Evolutionary conservation across 2,113 vertebrate species (phyloP).

Genomic region (Verasper variegatus): DNA sequence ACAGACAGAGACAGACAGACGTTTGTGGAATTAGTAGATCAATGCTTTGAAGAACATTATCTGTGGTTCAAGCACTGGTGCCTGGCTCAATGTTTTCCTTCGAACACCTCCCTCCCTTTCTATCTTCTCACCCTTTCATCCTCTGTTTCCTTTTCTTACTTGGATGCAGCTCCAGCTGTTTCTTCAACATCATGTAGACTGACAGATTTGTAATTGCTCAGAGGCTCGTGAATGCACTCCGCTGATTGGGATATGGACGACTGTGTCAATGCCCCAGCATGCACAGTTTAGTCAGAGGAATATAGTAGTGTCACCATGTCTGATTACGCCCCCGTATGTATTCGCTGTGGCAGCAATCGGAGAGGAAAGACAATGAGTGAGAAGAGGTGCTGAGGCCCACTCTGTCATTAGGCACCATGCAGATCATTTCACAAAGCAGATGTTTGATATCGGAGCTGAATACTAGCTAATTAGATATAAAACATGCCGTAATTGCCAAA

Average conservation of each 20-base stretch:
- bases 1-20: background rate
- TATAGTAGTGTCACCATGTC: constrained; percentile 22
- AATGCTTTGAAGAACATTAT: background rate
- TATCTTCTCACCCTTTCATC: constrained; percentile 5
- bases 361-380: constrained; percentile 55
- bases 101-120: background rate
- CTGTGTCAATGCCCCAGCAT: constrained; percentile 27
- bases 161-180: constrained; percentile 53
- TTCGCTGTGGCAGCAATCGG: constrained; percentile 49
- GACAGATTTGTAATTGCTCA: constrained; percentile 74
- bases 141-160: constrained; percentile 18
- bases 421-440: constrained; percentile 61
- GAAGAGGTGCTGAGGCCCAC: constrained; percentile 42
- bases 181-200: constrained; percentile 64
- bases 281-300: constrained; percentile 42
- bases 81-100: background rate
- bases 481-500: constrained; percentile 51
- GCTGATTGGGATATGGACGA: constrained; percentile 33
- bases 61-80: background rate
- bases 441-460: constrained; percentile 60
- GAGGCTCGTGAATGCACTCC: constrained; percentile 55
- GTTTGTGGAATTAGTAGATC: background rate
- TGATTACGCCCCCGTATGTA: constrained; percentile 47
- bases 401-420: constrained; percentile 48
- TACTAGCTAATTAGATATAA: constrained; percentile 57